These are phyloP conservation scores for Gila robusta DNA, from an alignment of 2,797 vertebrate genomes.

Conservation along the genomic window DNA sequence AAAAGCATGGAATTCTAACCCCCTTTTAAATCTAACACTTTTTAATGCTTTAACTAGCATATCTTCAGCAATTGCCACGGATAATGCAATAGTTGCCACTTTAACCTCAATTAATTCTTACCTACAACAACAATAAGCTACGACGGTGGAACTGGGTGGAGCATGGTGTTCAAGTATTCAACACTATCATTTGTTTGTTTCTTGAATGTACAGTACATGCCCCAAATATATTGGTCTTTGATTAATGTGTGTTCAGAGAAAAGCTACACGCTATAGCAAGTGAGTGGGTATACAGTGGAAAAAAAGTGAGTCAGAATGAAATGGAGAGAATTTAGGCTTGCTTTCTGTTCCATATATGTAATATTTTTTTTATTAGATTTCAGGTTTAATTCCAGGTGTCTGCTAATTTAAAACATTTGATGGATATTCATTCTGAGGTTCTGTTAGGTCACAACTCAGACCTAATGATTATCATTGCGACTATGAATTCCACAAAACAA, in stretches of 20 bases:
- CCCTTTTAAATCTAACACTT: no score
- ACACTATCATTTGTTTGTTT: not conserved
- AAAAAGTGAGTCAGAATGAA: slow-evolving; percentile 53
- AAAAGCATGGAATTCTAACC: not conserved
- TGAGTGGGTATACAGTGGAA: slow-evolving; percentile 37
- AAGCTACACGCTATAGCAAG: slow-evolving; percentile 21
- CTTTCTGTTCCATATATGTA: slow-evolving; percentile 35
- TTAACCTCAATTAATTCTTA: not conserved
- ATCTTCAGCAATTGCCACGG: not conserved
- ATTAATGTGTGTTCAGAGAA: slow-evolving; percentile 4
- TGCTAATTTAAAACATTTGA: slow-evolving; percentile 24
- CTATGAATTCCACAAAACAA: slow-evolving; percentile 4
- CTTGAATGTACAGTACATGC: slow-evolving; percentile 11
- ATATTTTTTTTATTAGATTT: slow-evolving; percentile 16
- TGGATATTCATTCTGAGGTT: not conserved
- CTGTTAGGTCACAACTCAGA: not conserved
- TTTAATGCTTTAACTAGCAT: not conserved
- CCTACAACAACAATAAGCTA: not conserved
- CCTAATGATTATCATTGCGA: not conserved
- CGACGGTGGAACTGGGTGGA: slow-evolving; percentile 7
- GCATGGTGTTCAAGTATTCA: not conserved
- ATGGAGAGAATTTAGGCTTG: slow-evolving; percentile 26
- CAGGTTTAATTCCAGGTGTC: not conserved
- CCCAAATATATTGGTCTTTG: slow-evolving; percentile 10
- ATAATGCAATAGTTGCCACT: not conserved